Conservation (phyloP, 2,888 invertebrate genomes). For the Tetranychus piercei region DNA sequence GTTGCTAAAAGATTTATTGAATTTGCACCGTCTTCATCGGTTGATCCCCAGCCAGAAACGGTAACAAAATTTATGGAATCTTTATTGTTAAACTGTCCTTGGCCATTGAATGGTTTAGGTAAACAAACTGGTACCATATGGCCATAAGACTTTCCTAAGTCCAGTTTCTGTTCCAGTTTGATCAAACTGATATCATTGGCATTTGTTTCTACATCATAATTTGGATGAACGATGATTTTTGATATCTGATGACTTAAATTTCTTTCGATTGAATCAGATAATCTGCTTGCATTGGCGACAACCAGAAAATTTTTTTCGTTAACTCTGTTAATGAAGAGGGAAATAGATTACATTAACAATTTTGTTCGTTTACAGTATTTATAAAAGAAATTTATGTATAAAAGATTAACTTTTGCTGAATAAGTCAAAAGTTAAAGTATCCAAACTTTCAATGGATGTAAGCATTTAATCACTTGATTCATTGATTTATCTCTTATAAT, state of each 20-base stretch:
- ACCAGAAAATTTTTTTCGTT: neutral
- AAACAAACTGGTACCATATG: constrained; percentile 6
- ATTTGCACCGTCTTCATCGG: neutral
- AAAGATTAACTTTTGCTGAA: no score
- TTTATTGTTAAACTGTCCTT: neutral
- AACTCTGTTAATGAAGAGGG: neutral
- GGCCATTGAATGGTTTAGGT: neutral
- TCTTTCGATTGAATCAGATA: neutral
- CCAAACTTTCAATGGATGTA: no score
- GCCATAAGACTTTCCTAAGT: neutral
- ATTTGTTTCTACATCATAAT: constrained; percentile 21
- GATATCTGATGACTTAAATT: neutral
- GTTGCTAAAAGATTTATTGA: neutral
- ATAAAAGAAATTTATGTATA: no score
- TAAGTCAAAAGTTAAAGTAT: no score
- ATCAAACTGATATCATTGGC: constrained; percentile 21
- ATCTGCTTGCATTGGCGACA: neutral
- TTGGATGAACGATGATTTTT: constrained; percentile 20
- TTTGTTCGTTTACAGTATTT: no score
- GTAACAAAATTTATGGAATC: constrained; percentile 19
- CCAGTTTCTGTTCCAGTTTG: constrained; percentile 17
- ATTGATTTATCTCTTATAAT: no score
- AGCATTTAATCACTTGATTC: no score
- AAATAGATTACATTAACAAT: neutral
- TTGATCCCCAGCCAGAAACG: constrained; percentile 24